Evolutionary conservation across 2,797 vertebrate genomes (phyloP), one percentile per base, ranked within the genome.

Genomic region (Morus bassanus): DNA sequence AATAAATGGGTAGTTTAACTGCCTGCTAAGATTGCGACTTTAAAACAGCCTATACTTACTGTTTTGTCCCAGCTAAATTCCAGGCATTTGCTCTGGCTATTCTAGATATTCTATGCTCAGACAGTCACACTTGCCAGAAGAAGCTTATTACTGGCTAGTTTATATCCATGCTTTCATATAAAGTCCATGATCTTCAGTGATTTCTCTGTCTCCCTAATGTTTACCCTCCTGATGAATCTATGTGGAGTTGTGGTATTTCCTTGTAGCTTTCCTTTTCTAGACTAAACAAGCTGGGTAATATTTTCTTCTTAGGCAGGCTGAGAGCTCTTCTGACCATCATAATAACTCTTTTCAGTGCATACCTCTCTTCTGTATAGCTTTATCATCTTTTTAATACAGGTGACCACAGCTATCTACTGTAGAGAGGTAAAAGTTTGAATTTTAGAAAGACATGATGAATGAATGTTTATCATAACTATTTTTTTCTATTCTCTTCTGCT

Each of bases 381-480:
- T 88, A 72, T 5, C 3, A 48, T 35, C 11, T 45, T 74, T 90
- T 60, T 54, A 39, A 45, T 35, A 48, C 5, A 35, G 4, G 8
- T 54, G 10, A 28, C 14, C 25, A 65, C 4, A 67, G 6, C 21
- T 54, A 59, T 6, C 37, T 18, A 46, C 15, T 50, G 7, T 16
- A 64, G 27, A 65, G 13, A 45, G 6, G 6, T 59, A 50, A 86
- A 84, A 5, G 5, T 23, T 9, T 17, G 17, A 33, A 43, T 30
- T 84, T 74, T 60, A 76, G 27, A 72, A 72, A 27, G 22, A 30
- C 4, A 30, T 3, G 0, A 3, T 59, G 11, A 91, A 70, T 57
- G 0, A 53, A 43, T 33, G 3, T 63, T 63, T 65, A 45, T 41
- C 4, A 31, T 11, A 27, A 10, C 0, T n/a, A n/a, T n/a, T 4